Base-by-base conservation (phyloP, 2,888 invertebrate species). In the Dioctria linearis region DNA sequence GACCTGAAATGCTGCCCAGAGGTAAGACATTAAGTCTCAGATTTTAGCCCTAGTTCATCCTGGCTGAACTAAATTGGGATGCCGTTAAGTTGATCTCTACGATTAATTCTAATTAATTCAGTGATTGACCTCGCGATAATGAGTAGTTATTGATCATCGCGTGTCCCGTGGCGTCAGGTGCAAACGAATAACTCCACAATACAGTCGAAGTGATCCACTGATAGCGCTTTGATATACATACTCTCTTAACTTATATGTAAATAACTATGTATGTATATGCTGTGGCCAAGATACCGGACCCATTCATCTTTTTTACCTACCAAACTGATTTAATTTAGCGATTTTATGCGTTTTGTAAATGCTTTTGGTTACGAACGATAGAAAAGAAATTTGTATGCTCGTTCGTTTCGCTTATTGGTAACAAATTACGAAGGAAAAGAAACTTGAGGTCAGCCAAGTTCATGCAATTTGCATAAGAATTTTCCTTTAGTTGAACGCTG, bases 21-120 rank as follows among this genome's bases (percentile, higher is more conserved):
- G 51, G 51, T 37, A 46, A 46, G 9, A 9, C 49, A 46, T 11
- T n/a, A 54, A 25, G 37, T 61, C 61, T 61, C 37, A 13, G 42
- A 57, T 73, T 73, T 57, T n/a, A 39, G 37, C 73, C 40, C 59
- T 73, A 42, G 73, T 40, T 57, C 57, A 42, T 73, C 73, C 59
- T 73, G 59, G 25, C 43, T 49, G 63, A 42, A 76, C 37, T 49
- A 76, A 49, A 63, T 49, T 63, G 76, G 25, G 57, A 69, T 59
- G 46, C 76, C 76, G 76, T 76, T 76, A 76, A 39, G 49, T 76
- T 39, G 46, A 49, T 49, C 43, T 46, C 46, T n/a, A 40, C 9
- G 54, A 79, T 79, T 79, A 79, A 69, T 67, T 79, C 79, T 43
- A 79, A 79, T 79, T 79, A 79, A 79, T 79, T 79, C 79, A 69